Percentiles rank a stretch among this genome's conserved stretches.
phyloP scores from a whole-genome alignment of 2,888 invertebrate species.

The Noctua janthina region DNA sequence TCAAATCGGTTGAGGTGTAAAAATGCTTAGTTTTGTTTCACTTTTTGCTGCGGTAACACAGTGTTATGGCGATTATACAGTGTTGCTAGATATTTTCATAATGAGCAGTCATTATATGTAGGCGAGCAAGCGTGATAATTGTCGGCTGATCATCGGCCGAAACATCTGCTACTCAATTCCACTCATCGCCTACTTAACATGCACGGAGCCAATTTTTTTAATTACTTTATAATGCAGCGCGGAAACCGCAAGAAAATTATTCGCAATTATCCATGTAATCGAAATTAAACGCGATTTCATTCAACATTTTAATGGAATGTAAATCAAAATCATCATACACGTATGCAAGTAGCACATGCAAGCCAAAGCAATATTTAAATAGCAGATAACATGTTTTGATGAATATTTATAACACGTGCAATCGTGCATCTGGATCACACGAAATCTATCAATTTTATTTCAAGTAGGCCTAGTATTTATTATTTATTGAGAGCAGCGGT shows the following conservation, averaged over 20 bases:
- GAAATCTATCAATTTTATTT: conserved; percentile 35
- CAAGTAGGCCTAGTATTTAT: conserved; percentile 8
- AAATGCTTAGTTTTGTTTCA: conserved; percentile 22
- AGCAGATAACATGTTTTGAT: conserved; percentile 19
- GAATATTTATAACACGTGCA: conserved; percentile 42
- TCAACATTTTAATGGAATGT: conserved; percentile 50
- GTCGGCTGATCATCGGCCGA: conserved; percentile 72
- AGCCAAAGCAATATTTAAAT: conserved; percentile 22
- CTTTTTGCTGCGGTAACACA: conserved; percentile 41
- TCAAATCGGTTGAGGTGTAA: conserved; percentile 31
- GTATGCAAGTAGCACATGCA: conserved; percentile 19
- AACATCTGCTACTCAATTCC: conserved; percentile 73
- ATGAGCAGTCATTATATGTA: conserved; percentile 71
- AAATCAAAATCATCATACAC: conserved; percentile 44
- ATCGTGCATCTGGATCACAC: conserved; percentile 3
- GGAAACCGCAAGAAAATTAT: conserved; percentile 72
- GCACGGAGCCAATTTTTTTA: conserved; percentile 70
- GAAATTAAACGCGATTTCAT: conserved; percentile 64
- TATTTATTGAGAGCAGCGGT: background rate
- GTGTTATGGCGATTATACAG: conserved; percentile 55
- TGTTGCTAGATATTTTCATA: conserved; percentile 69
- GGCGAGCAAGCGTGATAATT: conserved; percentile 83
- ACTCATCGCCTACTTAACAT: conserved; percentile 73
- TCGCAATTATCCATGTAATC: conserved; percentile 70
- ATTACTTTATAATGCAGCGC: conserved; percentile 70